These are phyloP conservation scores for Notospermus geniculatus DNA, from an alignment of 1,140 invertebrate genomes.

Conservation along the genomic window DNA sequence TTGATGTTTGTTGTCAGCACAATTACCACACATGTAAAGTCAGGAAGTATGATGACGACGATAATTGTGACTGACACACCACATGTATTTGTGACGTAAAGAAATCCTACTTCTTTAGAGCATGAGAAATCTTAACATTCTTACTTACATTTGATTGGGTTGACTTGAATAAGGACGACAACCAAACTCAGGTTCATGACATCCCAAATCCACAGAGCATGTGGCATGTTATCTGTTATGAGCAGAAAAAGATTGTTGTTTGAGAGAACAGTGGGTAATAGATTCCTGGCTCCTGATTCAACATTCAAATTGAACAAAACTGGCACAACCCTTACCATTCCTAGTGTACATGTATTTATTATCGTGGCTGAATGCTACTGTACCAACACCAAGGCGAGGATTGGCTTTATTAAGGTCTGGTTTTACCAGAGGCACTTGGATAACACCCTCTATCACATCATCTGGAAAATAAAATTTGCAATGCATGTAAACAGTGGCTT, in stretches of 20 bases:
- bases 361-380: constrained; percentile 49
- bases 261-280: too few relatives aligned
- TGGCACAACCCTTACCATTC: constrained; percentile 40
- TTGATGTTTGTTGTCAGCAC: too few relatives aligned
- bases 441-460: constrained; percentile 40
- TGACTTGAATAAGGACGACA: constrained; percentile 45
- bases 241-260: neutral
- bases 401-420: constrained; percentile 53
- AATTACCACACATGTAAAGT: too few relatives aligned
- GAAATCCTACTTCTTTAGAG: too few relatives aligned
- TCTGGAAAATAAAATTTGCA: constrained; percentile 31
- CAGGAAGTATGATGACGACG: too few relatives aligned
- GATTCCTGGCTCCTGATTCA: too few relatives aligned
- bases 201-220: constrained; percentile 54
- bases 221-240: constrained; percentile 52
- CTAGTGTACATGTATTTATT: constrained; percentile 52
- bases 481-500: too few relatives aligned
- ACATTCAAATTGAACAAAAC: neutral
- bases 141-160: constrained; percentile 49
- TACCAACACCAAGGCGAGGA: constrained; percentile 51
- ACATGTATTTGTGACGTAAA: too few relatives aligned
- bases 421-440: constrained; percentile 43
- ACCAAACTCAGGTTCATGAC: constrained; percentile 39
- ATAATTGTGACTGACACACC: too few relatives aligned
- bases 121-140: too few relatives aligned